Evolutionary conservation across 2,888 invertebrate genomes (phyloP).

Genomic region (Auanema freiburgensis): DNA sequence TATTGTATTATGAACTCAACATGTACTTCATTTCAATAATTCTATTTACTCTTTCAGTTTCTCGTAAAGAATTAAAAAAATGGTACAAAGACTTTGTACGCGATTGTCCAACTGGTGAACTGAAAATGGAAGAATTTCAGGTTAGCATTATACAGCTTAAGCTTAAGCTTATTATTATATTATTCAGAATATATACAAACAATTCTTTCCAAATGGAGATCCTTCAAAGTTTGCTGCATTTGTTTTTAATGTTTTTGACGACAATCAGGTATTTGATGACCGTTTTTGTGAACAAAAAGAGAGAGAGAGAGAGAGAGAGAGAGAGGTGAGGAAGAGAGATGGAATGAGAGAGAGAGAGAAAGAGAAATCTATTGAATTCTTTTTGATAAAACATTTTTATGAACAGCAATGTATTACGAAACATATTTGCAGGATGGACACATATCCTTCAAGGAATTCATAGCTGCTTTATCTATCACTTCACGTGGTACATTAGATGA

Average conservation of each 20-base stretch:
- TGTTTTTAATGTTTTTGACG: slow-evolving; percentile 97
- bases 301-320: neutral
- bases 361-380: neutral
- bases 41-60: slow-evolving; percentile 65
- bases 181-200: slow-evolving; percentile 75
- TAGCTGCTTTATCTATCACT: slow-evolving; percentile 64
- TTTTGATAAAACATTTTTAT: no score
- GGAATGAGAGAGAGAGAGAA: no score
- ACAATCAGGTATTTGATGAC: slow-evolving; percentile 80
- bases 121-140: slow-evolving; percentile 65
- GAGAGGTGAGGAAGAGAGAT: neutral
- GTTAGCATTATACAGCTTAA: no score
- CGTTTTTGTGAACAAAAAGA: neutral
- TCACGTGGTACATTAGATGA: slow-evolving; percentile 64
- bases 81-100: slow-evolving; percentile 68
- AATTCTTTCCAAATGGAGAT: slow-evolving; percentile 98
- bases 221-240: slow-evolving; percentile 96
- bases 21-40: no score
- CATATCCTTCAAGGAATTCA: slow-evolving; percentile 62
- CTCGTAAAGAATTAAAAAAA: slow-evolving; percentile 65
- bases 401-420: no score
- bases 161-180: no score
- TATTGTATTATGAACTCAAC: slow-evolving; percentile 51
- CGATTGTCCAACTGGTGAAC: slow-evolving; percentile 67
- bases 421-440: slow-evolving; percentile 60